Conservation (phyloP, 1,140 invertebrate species). For the Trichonephila inaurata region DNA sequence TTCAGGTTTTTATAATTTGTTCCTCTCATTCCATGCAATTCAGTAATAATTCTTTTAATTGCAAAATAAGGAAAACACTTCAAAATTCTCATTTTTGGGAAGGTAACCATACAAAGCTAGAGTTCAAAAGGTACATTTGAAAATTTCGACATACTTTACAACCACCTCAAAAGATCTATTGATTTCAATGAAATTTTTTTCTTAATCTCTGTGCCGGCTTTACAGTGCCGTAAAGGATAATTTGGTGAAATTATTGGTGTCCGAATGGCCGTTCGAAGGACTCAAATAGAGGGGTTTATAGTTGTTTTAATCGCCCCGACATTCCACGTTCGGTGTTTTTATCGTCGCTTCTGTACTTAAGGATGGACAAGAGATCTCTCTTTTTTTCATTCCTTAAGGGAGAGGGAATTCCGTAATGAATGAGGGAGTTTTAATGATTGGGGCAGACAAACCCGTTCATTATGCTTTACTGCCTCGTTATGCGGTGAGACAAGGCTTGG, state of each 20-base stretch:
- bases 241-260: constrained; percentile 32
- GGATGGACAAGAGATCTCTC: not conserved
- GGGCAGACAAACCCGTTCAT: constrained; percentile 25
- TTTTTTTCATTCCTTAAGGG: not conserved
- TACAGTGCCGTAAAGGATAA: constrained; percentile 5
- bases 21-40: too few species aligned
- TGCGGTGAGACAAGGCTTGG: not conserved
- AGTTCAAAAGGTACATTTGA: not conserved
- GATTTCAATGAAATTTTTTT: not conserved
- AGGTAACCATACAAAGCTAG: not conserved
- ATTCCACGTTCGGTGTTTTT: constrained; percentile 35
- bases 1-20: too few species aligned
- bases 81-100: not conserved
- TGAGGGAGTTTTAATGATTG: constrained; percentile 23
- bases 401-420: not conserved
- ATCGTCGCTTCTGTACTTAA: constrained; percentile 39
- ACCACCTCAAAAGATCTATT: not conserved
- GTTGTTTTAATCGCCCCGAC: constrained; percentile 20
- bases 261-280: not conserved
- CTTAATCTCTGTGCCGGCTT: not conserved
- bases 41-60: too few species aligned
- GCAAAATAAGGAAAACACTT: not conserved
- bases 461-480: constrained; percentile 26
- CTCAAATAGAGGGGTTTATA: not conserved
- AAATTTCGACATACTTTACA: not conserved